phyloP scores from a whole-genome alignment of 2,797 vertebrate genomes.

The Dicrostonyx torquatus region DNA sequence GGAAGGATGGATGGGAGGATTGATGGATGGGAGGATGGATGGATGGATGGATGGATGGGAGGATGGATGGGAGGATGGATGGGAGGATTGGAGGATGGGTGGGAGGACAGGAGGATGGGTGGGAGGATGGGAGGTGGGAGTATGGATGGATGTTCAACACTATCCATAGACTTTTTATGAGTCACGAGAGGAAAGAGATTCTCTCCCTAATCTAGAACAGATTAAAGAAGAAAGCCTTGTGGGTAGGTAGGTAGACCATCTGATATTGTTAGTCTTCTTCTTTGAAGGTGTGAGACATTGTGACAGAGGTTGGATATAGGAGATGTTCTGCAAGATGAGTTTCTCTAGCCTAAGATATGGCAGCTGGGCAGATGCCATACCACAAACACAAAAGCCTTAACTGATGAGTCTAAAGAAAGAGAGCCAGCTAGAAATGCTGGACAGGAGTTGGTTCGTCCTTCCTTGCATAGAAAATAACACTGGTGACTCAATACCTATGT shows the following conservation, averaged over 20 bases:
- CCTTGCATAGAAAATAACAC: neutral
- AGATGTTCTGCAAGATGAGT: neutral
- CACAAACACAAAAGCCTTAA: neutral
- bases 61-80: neutral
- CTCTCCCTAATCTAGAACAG: neutral
- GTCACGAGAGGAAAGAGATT: neutral
- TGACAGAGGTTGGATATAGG: neutral
- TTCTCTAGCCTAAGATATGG: neutral
- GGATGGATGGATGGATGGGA: too few species aligned
- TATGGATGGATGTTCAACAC: neutral
- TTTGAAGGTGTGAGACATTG: neutral
- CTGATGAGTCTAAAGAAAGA: conserved; percentile 17
- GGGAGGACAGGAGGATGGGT: neutral
- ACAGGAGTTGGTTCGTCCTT: neutral
- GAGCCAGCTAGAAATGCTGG: neutral
- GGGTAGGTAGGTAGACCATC: neutral
- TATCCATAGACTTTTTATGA: neutral
- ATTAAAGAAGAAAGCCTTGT: neutral
- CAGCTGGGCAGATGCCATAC: neutral
- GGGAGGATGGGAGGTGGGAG: rapidly evolving
- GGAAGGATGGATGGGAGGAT: neutral
- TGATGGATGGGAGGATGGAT: too few species aligned
- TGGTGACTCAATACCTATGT: neutral
- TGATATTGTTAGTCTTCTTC: neutral
- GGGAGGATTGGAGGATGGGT: too few species aligned